Conservation (phyloP, 2,888 invertebrate species). For the Candidula unifasciata region DNA sequence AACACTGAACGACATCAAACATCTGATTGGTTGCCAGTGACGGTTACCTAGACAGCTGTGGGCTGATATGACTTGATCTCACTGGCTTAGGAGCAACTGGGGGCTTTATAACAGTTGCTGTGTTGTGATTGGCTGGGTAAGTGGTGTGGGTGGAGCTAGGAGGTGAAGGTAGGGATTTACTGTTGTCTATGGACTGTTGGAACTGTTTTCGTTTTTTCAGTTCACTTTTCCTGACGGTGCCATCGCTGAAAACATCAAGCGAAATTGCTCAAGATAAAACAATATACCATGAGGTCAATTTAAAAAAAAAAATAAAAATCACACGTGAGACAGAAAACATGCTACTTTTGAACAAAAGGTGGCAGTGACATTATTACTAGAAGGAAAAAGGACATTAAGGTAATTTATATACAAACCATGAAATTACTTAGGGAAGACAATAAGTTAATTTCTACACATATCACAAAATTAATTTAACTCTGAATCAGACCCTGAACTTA, state of each 20-base stretch:
- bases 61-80: conserved; percentile 25
- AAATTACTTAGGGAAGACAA: too few relatives aligned
- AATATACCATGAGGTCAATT: too few relatives aligned
- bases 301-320: too few relatives aligned
- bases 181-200: conserved; percentile 54
- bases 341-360: too few relatives aligned
- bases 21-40: conserved; percentile 11
- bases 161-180: conserved; percentile 57
- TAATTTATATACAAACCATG: too few relatives aligned
- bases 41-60: conserved; percentile 44
- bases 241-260: conserved; percentile 63
- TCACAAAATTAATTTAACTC: too few relatives aligned
- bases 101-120: background rate
- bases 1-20: conserved; percentile 2
- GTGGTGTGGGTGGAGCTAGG: conserved; percentile 15
- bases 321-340: background rate
- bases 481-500: too few relatives aligned
- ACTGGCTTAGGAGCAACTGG: conserved; percentile 44
- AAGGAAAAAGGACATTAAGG: too few relatives aligned
- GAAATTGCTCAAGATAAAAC: background rate
- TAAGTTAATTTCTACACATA: too few relatives aligned
- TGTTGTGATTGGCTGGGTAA: conserved; percentile 1
- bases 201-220: conserved; percentile 68
- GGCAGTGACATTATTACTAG: too few relatives aligned
- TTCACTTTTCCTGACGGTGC: conserved; percentile 75